Conservation (phyloP, 1,140 invertebrate species). For the Neocloeon triangulifer region DNA sequence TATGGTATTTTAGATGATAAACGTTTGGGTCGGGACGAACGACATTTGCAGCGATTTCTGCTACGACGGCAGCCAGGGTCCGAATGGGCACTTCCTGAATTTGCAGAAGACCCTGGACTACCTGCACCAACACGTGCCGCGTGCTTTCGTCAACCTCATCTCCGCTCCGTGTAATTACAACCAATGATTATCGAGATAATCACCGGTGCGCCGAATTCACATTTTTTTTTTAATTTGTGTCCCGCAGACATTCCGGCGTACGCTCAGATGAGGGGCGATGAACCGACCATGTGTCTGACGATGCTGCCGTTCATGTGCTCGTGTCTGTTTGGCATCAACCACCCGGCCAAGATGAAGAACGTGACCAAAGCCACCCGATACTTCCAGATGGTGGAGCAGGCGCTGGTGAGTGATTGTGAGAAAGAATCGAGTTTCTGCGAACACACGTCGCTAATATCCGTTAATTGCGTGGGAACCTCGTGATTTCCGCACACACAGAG, state of each 20-base stretch:
- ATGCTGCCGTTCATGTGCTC: neutral
- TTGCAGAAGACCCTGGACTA: slow-evolving; percentile 40
- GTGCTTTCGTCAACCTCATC: slow-evolving; percentile 53
- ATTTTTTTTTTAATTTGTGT: no score
- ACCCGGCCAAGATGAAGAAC: neutral
- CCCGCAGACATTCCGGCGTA: slow-evolving; percentile 2
- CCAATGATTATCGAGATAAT: no score
- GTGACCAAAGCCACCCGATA: neutral
- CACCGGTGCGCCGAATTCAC: no score
- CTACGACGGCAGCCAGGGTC: slow-evolving; percentile 21
- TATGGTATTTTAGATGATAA: slow-evolving; percentile 28
- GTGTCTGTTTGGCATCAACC: neutral
- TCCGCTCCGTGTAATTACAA: slow-evolving; percentile 49
- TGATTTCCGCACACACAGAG: no score
- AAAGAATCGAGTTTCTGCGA: no score
- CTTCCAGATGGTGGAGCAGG: slow-evolving; percentile 1
- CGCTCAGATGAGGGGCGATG: neutral
- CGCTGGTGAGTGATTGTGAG: neutral
- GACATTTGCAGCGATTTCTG: slow-evolving; percentile 61
- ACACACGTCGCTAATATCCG: no score
- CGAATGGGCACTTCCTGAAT: slow-evolving; percentile 30
- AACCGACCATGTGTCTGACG: neutral
- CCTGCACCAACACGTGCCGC: slow-evolving; percentile 35
- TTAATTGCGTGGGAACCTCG: no score
- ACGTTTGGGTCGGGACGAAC: slow-evolving; percentile 66